phyloP scores from a whole-genome alignment of 2,113 vertebrate species.

The Montifringilla adamsi region DNA sequence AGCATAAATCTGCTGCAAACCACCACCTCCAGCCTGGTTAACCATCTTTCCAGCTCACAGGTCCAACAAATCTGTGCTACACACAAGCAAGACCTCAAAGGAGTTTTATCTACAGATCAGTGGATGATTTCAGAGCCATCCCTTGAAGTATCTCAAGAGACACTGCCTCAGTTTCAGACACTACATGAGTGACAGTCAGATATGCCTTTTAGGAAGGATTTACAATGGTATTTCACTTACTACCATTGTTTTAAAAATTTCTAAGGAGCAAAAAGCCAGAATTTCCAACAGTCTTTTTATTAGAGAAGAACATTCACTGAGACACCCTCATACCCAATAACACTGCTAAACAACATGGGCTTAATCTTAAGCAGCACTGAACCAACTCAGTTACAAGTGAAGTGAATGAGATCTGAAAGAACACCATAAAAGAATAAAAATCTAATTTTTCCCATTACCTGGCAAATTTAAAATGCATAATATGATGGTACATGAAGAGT shows the following conservation, averaged over 20 bases:
- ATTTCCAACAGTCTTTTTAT: not conserved
- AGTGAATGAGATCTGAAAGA: not conserved
- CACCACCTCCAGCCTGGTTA: not conserved
- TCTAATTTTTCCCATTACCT: not conserved
- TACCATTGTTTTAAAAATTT: not conserved
- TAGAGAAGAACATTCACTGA: not conserved
- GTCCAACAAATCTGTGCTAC: not conserved
- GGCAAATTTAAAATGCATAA: not conserved
- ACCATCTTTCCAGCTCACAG: not conserved
- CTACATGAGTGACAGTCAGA: not conserved
- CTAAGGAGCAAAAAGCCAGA: not conserved
- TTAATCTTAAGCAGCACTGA: not conserved
- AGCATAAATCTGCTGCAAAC: not conserved
- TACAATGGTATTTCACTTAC: not conserved
- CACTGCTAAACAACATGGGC: not conserved
- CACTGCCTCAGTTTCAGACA: not conserved
- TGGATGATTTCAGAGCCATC: not conserved
- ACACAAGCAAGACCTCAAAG: not conserved
- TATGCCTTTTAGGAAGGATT: not conserved
- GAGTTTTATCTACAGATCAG: not conserved
- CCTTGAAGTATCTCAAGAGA: not conserved
- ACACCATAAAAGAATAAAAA: not conserved
- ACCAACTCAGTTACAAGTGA: not conserved
- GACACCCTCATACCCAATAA: not conserved
- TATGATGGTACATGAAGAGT: not conserved